A percentile compares a stretch with the other conserved stretches of the same genome.
phyloP scores from a whole-genome alignment of 2,888 invertebrate genomes.

The Formica aserva region DNA sequence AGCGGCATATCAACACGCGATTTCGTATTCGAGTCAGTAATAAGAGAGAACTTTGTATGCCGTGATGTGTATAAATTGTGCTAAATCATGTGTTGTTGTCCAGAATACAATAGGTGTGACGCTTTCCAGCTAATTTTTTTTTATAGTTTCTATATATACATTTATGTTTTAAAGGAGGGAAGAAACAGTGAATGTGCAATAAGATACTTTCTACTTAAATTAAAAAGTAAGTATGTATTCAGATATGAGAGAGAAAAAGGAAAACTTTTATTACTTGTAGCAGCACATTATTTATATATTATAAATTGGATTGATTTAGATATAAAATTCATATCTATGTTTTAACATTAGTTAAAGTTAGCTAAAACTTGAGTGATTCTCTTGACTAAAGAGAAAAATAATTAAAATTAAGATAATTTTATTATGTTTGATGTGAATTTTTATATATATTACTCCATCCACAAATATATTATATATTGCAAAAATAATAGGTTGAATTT shows the following conservation, averaged over 20 bases:
- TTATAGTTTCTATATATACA: too few species aligned
- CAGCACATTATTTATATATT: neutral
- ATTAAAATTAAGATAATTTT: neutral
- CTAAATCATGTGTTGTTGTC: conserved; percentile 3
- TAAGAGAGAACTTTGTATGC: conserved; percentile 46
- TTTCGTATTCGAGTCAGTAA: conserved; percentile 61
- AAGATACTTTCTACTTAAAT: neutral
- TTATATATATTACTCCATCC: neutral
- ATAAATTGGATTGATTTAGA: neutral
- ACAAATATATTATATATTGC: neutral
- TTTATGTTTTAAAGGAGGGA: neutral
- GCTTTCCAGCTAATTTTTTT: neutral
- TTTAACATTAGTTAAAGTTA: neutral
- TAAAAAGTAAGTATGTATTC: neutral
- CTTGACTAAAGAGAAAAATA: neutral
- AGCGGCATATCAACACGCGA: conserved; percentile 42
- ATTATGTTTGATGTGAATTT: neutral
- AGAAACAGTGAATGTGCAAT: neutral
- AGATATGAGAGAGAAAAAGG: neutral
- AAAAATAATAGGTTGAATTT: too few species aligned
- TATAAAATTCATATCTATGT: neutral
- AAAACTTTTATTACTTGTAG: neutral
- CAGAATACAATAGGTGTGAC: conserved; percentile 4
- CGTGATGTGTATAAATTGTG: conserved; percentile 22
- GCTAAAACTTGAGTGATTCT: neutral